Percentiles rank a stretch among this genome's conserved stretches.
phyloP scores from a whole-genome alignment of 2,797 vertebrate genomes.

The Decapterus maruadsi region DNA sequence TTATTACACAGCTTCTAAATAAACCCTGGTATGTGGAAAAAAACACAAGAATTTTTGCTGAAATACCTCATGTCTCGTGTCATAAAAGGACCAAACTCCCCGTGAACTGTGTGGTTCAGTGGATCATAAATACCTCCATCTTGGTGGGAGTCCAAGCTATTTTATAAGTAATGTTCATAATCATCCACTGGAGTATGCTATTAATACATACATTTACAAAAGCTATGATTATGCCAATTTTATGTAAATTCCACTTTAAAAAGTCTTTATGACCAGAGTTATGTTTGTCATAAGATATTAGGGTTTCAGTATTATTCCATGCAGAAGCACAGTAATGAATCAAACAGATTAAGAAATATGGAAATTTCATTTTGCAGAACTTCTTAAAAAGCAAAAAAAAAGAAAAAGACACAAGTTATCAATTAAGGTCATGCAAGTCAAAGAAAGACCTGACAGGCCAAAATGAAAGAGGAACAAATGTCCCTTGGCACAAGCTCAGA shows the following conservation, averaged over 20 bases:
- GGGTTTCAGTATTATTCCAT: constrained; percentile 7
- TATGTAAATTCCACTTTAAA: constrained; percentile 5
- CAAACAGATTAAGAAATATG: background rate
- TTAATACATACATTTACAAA: background rate
- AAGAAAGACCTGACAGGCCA: constrained; percentile 27
- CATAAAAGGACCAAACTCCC: background rate
- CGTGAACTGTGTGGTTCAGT: background rate
- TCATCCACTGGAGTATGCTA: background rate
- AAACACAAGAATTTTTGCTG: background rate
- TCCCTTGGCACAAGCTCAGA: constrained; percentile 26
- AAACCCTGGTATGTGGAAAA: background rate
- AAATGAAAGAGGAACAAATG: constrained; percentile 41
- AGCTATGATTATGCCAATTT: background rate
- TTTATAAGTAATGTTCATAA: background rate
- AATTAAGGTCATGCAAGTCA: constrained; percentile 2
- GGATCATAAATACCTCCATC: background rate
- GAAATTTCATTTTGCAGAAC: background rate
- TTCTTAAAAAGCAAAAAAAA: constrained; percentile 18
- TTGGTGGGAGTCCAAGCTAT: background rate
- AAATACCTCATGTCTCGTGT: background rate
- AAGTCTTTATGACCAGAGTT: background rate
- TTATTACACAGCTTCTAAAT: background rate
- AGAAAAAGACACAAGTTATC: constrained; percentile 25
- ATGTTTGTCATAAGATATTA: background rate
- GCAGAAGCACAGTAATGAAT: background rate